phyloP scores from a whole-genome alignment of 1,140 invertebrate species.

The Heliconius eleuchia region DNA sequence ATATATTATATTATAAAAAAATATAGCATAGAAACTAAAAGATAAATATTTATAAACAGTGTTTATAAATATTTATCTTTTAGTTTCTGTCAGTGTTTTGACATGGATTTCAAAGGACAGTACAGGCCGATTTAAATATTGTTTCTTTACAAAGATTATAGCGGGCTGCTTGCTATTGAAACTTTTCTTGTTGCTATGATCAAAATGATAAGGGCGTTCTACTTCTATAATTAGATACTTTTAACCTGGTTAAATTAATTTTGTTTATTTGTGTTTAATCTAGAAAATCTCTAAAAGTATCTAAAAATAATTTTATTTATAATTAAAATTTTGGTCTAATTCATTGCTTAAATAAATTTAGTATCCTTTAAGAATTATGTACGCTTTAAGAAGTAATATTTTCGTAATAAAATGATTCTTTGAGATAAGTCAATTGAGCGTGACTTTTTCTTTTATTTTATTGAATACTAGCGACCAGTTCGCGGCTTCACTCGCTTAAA shows the following conservation, averaged over 20 bases:
- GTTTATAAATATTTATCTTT: background rate
- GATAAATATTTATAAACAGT: too few species aligned
- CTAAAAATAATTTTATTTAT: too few species aligned
- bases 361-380: too few species aligned
- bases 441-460: background rate
- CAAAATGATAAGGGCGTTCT: background rate
- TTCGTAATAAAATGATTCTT: background rate
- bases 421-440: background rate
- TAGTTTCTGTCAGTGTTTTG: background rate
- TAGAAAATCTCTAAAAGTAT: too few species aligned
- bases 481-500: too few species aligned
- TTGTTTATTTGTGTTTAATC: background rate
- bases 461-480: background rate
- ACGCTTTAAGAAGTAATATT: too few species aligned
- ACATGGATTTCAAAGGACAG: background rate
- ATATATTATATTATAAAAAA: background rate
- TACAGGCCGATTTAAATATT: background rate
- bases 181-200: background rate
- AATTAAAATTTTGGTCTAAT: background rate
- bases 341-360: too few species aligned
- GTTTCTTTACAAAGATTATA: conserved; percentile 1
- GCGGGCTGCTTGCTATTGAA: background rate
- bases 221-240: background rate
- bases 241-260: background rate
- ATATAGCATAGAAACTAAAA: too few species aligned